Percentiles rank a stretch among this genome's conserved stretches.
phyloP scores from a whole-genome alignment of 2,888 invertebrate species.

The Sphaerophoria taeniata region DNA sequence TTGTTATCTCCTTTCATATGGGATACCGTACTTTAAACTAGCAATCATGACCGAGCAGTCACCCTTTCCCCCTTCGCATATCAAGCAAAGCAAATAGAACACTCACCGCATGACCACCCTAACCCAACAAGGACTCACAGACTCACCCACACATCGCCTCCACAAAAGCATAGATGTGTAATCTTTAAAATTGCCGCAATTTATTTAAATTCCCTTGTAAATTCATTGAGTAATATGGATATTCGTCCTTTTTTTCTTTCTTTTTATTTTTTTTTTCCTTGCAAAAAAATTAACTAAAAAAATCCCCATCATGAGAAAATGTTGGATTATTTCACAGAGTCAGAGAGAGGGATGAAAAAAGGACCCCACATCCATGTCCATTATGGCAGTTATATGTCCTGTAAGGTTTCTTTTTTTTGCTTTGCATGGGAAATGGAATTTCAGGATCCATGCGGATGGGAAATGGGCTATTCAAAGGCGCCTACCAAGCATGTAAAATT shows the following conservation, averaged over 20 bases:
- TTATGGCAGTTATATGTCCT: constrained; percentile 18
- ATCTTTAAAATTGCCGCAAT: constrained; percentile 70
- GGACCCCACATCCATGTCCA: constrained; percentile 25
- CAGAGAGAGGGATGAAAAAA: constrained; percentile 2
- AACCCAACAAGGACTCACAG: too few species aligned
- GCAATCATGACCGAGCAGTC: constrained; percentile 32
- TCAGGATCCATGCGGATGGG: constrained; percentile 31
- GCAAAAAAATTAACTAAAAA: neutral
- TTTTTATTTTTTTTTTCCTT: neutral
- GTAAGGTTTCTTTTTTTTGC: too few species aligned
- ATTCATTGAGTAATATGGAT: constrained; percentile 63
- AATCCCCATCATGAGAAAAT: constrained; percentile 48
- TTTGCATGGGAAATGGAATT: neutral
- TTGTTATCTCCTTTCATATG: constrained; percentile 37
- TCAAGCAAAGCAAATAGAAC: too few species aligned
- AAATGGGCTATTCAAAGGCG: constrained; percentile 67
- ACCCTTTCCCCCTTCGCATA: too few species aligned
- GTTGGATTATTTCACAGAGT: constrained; percentile 49
- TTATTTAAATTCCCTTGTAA: constrained; percentile 67
- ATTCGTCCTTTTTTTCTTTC: constrained; percentile 30
- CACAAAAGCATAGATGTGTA: constrained; percentile 47
- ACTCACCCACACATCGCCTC: neutral
- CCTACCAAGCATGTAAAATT: constrained; percentile 62
- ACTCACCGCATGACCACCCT: too few species aligned
- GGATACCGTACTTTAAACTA: constrained; percentile 25